Evolutionary conservation across 2,797 vertebrate species (phyloP).

Genomic region (Intellagama lesueurii): DNA sequence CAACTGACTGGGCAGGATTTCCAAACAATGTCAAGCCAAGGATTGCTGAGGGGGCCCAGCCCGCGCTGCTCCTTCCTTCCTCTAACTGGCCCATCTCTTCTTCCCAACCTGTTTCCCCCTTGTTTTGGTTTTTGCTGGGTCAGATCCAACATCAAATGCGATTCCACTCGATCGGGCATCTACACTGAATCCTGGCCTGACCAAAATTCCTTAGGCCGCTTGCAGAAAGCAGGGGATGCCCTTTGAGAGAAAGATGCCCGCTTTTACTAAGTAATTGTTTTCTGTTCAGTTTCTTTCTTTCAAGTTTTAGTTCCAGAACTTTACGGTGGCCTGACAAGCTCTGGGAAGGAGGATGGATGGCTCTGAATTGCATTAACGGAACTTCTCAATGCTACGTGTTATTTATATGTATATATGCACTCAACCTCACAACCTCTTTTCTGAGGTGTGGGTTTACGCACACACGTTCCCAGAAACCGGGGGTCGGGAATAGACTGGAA

Average conservation of each 20-base stretch:
- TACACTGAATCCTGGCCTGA: not conserved
- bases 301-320: slow-evolving; percentile 1
- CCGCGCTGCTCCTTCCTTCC: no score
- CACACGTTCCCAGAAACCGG: not conserved
- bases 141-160: not conserved
- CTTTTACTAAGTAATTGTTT: not conserved
- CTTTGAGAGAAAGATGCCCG: not conserved
- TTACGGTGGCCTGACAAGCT: not conserved
- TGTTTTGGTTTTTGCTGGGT: no score
- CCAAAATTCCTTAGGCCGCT: not conserved
- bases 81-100: not conserved
- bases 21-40: no score
- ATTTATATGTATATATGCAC: not conserved
- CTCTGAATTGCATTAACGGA: not conserved
- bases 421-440: not conserved
- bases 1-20: no score
- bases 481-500: not conserved
- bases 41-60: no score
- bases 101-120: no score
- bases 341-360: not conserved
- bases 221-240: not conserved
- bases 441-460: not conserved
- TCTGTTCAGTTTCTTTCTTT: not conserved
- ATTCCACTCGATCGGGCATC: no score
- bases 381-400: not conserved